These are phyloP conservation scores for Tuberolachnus salignus DNA, from an alignment of 2,888 invertebrate genomes.

Conservation along the genomic window DNA sequence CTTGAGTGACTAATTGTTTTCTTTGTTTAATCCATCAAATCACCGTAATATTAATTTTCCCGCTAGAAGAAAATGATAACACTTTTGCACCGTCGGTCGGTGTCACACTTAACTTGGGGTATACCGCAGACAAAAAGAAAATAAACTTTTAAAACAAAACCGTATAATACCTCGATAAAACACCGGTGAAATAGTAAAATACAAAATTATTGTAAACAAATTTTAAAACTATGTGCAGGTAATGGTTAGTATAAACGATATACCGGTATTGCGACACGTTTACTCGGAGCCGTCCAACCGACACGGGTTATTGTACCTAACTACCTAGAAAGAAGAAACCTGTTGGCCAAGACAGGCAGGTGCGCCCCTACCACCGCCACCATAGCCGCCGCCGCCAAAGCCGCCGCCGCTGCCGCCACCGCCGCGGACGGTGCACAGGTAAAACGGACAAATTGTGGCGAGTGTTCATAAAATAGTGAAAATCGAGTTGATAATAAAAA, in stretches of 20 bases:
- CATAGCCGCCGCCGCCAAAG: not conserved
- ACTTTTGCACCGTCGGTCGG: slow-evolving; percentile 33
- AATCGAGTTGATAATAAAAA: slow-evolving; percentile 22
- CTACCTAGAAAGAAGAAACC: slow-evolving; percentile 54
- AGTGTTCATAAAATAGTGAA: slow-evolving; percentile 35
- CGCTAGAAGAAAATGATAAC: not conserved
- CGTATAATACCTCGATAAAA: not conserved
- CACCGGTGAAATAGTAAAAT: not conserved
- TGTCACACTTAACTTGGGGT: slow-evolving; percentile 5
- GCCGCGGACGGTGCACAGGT: not conserved
- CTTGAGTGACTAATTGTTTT: not conserved
- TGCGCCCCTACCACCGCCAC: slow-evolving; percentile 44
- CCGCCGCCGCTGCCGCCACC: not conserved
- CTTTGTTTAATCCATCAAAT: slow-evolving; percentile 48
- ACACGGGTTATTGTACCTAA: slow-evolving; percentile 56
- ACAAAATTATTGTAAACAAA: not conserved
- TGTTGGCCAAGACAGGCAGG: slow-evolving; percentile 54
- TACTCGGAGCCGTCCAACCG: slow-evolving; percentile 53
- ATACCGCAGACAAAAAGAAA: too few relatives aligned
- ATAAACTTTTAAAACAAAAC: slow-evolving; percentile 32
- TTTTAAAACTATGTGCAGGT: slow-evolving; percentile 13
- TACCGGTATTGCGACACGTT: slow-evolving; percentile 43
- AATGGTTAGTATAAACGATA: slow-evolving; percentile 26
- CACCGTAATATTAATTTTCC: slow-evolving; percentile 12
- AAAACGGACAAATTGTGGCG: slow-evolving; percentile 48